Evolutionary conservation across 2,888 invertebrate species (phyloP).

Genomic region (Thera britannica): DNA sequence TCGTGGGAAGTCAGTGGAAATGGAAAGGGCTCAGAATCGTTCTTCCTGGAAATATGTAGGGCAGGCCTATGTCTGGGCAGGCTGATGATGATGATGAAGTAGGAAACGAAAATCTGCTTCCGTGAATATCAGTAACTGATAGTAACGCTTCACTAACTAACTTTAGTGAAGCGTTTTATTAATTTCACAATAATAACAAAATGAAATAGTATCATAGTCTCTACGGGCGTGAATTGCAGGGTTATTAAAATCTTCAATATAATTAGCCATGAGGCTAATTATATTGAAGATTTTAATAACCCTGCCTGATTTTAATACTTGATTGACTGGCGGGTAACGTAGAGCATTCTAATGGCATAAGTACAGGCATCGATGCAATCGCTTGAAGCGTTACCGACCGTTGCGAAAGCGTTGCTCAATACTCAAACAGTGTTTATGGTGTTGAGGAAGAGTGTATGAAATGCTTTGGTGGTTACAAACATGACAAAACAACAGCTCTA

Average conservation of each 20-base stretch:
- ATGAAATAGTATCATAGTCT: not conserved
- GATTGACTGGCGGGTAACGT: constrained; percentile 29
- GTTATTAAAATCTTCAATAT: constrained; percentile 23
- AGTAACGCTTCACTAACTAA: too few species aligned
- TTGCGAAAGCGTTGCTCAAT: constrained; percentile 40
- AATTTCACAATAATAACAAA: not conserved
- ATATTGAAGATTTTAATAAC: constrained; percentile 23
- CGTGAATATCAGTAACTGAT: too few species aligned
- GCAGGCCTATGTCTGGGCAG: too few species aligned
- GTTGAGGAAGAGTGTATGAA: constrained; percentile 13
- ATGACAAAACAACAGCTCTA: too few species aligned
- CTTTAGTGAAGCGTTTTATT: too few species aligned
- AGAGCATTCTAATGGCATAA: constrained; percentile 40
- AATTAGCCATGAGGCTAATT: constrained; percentile 35
- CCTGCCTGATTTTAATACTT: constrained; percentile 33
- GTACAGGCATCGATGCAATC: constrained; percentile 40
- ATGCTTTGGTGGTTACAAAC: not conserved
- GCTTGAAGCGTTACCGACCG: constrained; percentile 57
- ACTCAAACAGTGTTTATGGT: constrained; percentile 21
- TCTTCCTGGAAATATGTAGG: too few species aligned
- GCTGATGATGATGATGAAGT: too few species aligned
- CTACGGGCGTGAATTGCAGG: constrained; percentile 1
- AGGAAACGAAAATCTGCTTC: too few species aligned
- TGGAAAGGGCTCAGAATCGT: too few species aligned
- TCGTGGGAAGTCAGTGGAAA: too few species aligned